Evolutionary conservation across 2,113 vertebrate genomes (phyloP).

Genomic region (Recurvirostra avosetta): DNA sequence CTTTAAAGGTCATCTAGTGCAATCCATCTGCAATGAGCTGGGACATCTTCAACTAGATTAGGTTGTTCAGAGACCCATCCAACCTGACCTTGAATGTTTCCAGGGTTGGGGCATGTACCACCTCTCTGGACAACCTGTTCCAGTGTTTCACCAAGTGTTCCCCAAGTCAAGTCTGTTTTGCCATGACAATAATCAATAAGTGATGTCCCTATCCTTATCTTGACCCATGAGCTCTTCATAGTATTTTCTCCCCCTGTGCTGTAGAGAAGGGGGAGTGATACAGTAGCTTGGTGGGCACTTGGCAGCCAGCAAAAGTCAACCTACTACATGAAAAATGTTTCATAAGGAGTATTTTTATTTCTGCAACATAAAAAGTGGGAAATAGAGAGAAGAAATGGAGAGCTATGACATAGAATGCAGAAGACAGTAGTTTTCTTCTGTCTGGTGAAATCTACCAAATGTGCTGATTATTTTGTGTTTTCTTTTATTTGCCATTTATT

Average conservation of each 20-base stretch:
- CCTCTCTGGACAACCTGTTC: background rate
- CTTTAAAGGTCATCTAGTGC: background rate
- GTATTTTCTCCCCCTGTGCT: background rate
- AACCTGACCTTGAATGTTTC: background rate
- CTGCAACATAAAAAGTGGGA: background rate
- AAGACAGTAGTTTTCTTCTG: background rate
- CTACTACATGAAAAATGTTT: background rate
- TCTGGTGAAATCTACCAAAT: background rate
- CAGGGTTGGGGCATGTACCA: no score
- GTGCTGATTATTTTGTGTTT: background rate
- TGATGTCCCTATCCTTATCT: background rate
- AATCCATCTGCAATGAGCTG: background rate
- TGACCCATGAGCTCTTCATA: fast-evolving
- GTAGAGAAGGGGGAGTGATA: background rate
- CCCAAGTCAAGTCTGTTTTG: background rate
- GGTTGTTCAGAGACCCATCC: background rate
- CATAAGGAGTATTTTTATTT: background rate
- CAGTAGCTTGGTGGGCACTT: fast-evolving
- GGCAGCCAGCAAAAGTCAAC: background rate
- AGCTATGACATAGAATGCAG: background rate
- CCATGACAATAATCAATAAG: background rate
- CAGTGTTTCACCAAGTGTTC: background rate
- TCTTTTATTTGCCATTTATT: background rate
- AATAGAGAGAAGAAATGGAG: background rate
- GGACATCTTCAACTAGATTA: background rate